phyloP scores from a whole-genome alignment of 2,888 invertebrate species.

The Carabus problematicus region DNA sequence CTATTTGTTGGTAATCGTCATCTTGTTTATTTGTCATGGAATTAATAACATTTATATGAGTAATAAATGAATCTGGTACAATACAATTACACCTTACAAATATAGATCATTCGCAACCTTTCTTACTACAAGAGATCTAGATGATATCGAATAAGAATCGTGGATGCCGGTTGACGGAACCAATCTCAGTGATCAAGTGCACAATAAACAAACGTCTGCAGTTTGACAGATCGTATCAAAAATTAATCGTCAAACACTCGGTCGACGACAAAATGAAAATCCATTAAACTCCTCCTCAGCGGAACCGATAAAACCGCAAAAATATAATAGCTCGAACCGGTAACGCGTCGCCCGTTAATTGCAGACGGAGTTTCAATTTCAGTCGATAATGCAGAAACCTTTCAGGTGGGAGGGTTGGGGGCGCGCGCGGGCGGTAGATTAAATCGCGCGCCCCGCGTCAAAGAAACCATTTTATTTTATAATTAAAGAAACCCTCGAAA shows the following conservation, averaged over 20 bases:
- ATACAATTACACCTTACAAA: no score
- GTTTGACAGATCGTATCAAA: conserved; percentile 14
- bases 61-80: no score
- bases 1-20: no score
- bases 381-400: conserved; percentile 40
- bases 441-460: conserved; percentile 32
- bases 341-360: conserved; percentile 35
- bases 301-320: conserved; percentile 34
- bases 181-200: conserved; percentile 32
- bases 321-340: conserved; percentile 27
- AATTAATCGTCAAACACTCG: neutral
- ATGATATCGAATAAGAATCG: no score
- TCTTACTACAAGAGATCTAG: no score
- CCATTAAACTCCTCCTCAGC: neutral
- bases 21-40: no score
- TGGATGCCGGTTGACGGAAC: conserved; percentile 8
- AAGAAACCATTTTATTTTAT: conserved; percentile 55
- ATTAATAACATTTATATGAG: no score
- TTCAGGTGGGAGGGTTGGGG: conserved; percentile 21
- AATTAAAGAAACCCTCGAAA: conserved; percentile 54
- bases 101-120: no score
- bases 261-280: conserved; percentile 5
- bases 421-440: neutral
- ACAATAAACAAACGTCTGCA: conserved; percentile 30
- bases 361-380: conserved; percentile 39